phyloP scores from a whole-genome alignment of 2,888 invertebrate species.

The Apamea crenata region DNA sequence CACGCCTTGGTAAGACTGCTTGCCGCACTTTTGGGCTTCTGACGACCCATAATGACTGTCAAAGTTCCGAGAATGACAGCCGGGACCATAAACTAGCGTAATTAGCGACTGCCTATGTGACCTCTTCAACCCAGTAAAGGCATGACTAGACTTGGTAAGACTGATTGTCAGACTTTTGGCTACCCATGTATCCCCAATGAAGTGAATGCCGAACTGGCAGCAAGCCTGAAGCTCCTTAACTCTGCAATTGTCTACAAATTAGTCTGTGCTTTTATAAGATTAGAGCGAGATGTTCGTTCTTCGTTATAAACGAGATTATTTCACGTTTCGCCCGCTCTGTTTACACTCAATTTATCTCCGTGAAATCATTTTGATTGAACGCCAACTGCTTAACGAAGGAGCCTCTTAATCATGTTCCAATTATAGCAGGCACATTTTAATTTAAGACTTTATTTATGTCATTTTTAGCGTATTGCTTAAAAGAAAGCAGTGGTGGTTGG shows the following conservation, averaged over 20 bases:
- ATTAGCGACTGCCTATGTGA: too few relatives aligned
- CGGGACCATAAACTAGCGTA: too few relatives aligned
- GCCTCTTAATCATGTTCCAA: constrained; percentile 58
- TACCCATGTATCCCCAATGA: constrained; percentile 12
- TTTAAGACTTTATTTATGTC: constrained; percentile 21
- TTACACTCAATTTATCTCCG: constrained; percentile 65
- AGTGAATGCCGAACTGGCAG: constrained; percentile 19
- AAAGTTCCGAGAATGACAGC: too few relatives aligned
- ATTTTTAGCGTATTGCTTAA: not conserved
- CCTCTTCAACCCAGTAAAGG: too few relatives aligned
- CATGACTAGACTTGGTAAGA: not conserved
- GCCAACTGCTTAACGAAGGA: constrained; percentile 65
- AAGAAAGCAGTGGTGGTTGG: not conserved
- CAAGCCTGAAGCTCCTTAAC: constrained; percentile 61
- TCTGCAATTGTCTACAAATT: constrained; percentile 74
- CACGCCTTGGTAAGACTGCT: not conserved
- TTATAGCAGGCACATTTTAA: constrained; percentile 57
- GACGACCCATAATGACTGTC: too few relatives aligned
- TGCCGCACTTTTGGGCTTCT: too few relatives aligned
- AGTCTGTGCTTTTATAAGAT: constrained; percentile 75
- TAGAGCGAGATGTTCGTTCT: constrained; percentile 72
- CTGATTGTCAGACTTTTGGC: not conserved
- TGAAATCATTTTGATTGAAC: constrained; percentile 65
- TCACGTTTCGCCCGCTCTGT: constrained; percentile 63
- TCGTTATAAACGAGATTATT: constrained; percentile 66